Percentiles rank a stretch among this genome's conserved stretches.
Conservation (phyloP, 2,888 invertebrate genomes). For the Drosophila anceps region DNA sequence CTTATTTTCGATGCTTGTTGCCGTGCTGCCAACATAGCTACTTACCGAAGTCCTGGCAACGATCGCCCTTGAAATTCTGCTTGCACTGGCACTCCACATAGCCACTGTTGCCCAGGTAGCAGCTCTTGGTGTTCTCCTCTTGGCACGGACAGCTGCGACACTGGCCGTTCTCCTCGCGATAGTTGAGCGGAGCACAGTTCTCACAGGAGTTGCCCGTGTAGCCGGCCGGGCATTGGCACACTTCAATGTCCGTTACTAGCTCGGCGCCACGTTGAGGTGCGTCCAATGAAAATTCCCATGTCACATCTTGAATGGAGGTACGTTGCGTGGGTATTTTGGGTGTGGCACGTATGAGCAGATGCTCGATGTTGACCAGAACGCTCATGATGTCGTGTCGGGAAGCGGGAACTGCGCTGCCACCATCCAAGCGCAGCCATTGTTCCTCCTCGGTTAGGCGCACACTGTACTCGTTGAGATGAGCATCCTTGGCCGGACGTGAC, state of each 20-base stretch:
- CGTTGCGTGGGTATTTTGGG: slow-evolving; percentile 87
- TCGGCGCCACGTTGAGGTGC: slow-evolving; percentile 87
- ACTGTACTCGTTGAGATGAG: slow-evolving; percentile 81
- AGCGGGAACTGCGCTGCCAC: slow-evolving; percentile 87
- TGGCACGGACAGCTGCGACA: slow-evolving; percentile 91
- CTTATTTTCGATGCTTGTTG: background rate
- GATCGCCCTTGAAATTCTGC: slow-evolving; percentile 89
- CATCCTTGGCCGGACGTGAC: slow-evolving; percentile 84
- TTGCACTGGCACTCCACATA: slow-evolving; percentile 90
- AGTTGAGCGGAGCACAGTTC: slow-evolving; percentile 89
- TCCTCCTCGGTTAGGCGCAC: slow-evolving; percentile 89
- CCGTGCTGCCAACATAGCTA: slow-evolving; percentile 22
- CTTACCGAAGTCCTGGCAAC: slow-evolving; percentile 88
- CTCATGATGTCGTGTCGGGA: slow-evolving; percentile 93
- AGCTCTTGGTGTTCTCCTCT: slow-evolving; percentile 70
- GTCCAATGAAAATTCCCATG: slow-evolving; percentile 91
- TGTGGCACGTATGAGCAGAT: slow-evolving; percentile 93
- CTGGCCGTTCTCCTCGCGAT: slow-evolving; percentile 87
- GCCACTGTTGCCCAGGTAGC: slow-evolving; percentile 87
- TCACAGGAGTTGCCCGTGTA: slow-evolving; percentile 95
- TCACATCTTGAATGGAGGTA: slow-evolving; percentile 91
- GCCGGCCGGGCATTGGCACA: slow-evolving; percentile 93
- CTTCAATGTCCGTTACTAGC: slow-evolving; percentile 92
- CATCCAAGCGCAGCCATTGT: slow-evolving; percentile 89
- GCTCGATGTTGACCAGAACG: slow-evolving; percentile 92